phyloP scores from a whole-genome alignment of 2,797 vertebrate species.

The Parauchenoglanis punctatus region DNA sequence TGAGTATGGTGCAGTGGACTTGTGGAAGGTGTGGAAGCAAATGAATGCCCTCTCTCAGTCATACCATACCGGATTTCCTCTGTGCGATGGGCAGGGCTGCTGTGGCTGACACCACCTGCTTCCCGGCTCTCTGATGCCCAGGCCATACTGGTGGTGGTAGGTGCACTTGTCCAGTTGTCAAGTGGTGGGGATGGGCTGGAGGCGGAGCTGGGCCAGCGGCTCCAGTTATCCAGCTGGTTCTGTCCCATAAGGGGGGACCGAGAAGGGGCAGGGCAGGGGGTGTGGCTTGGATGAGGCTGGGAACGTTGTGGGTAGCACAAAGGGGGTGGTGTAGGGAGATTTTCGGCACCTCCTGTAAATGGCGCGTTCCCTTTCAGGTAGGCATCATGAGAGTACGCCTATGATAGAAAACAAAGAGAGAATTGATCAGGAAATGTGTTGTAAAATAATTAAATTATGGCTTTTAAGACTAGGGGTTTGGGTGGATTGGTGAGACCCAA shows the following conservation, averaged over 20 bases:
- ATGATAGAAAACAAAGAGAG: constrained; percentile 37
- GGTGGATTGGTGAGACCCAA: background rate
- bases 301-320: constrained; percentile 86
- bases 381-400: constrained; percentile 97
- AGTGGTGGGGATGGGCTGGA: constrained; percentile 74
- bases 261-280: constrained; percentile 58
- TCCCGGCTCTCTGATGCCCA: constrained; percentile 75
- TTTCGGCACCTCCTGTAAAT: constrained; percentile 86
- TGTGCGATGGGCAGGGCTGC: constrained; percentile 74
- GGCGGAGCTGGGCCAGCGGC: constrained; percentile 74
- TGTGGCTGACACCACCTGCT: constrained; percentile 72
- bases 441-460: background rate
- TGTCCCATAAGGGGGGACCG: constrained; percentile 72
- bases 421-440: constrained; percentile 37
- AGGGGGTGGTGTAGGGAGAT: constrained; percentile 92
- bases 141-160: constrained; percentile 72
- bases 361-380: constrained; percentile 94
- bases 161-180: constrained; percentile 72
- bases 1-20: constrained; percentile 73
- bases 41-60: constrained; percentile 73
- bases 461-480: background rate
- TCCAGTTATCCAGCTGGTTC: constrained; percentile 84
- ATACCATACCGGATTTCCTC: constrained; percentile 82
- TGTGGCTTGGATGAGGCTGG: constrained; percentile 70
- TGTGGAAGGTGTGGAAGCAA: constrained; percentile 76